These are phyloP conservation scores for Hippocampus zosterae DNA, from an alignment of 2,113 vertebrate species.

Conservation along the genomic window DNA sequence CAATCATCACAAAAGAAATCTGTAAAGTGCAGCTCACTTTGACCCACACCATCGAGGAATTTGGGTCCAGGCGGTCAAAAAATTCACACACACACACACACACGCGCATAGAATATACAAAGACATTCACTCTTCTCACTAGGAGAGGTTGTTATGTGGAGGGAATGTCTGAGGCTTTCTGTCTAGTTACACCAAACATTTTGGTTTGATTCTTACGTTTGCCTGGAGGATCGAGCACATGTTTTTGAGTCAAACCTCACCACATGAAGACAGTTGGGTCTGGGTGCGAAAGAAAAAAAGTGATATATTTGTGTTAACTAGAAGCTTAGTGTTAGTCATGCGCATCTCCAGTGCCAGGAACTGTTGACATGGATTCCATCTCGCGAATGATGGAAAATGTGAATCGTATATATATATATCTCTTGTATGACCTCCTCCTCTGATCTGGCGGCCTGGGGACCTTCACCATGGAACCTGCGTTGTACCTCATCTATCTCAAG, in stretches of 20 bases:
- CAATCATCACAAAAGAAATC: slow-evolving; percentile 4
- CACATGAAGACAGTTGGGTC: slow-evolving; percentile 20
- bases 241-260: slow-evolving; percentile 28
- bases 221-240: neutral
- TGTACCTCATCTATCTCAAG: too few species aligned
- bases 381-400: slow-evolving; percentile 44
- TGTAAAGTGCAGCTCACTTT: slow-evolving; percentile 34
- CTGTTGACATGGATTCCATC: slow-evolving; percentile 30
- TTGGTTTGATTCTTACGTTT: slow-evolving; percentile 49
- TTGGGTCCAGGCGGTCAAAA: slow-evolving; percentile 51
- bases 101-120: slow-evolving; percentile 21
- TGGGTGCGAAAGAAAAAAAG: slow-evolving; percentile 40
- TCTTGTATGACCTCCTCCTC: too few species aligned
- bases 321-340: slow-evolving; percentile 40
- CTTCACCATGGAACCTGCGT: too few species aligned
- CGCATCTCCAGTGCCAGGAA: slow-evolving; percentile 42
- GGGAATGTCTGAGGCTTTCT: slow-evolving; percentile 64
- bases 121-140: slow-evolving; percentile 32
- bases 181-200: slow-evolving; percentile 54
- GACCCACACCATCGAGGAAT: slow-evolving; percentile 47
- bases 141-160: slow-evolving; percentile 67
- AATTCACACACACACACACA: slow-evolving; percentile 20
- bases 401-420: too few species aligned
- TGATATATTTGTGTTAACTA: slow-evolving; percentile 48
- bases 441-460: too few species aligned